Conservation (phyloP, 2,797 vertebrate genomes). For the Liasis olivaceus region DNA sequence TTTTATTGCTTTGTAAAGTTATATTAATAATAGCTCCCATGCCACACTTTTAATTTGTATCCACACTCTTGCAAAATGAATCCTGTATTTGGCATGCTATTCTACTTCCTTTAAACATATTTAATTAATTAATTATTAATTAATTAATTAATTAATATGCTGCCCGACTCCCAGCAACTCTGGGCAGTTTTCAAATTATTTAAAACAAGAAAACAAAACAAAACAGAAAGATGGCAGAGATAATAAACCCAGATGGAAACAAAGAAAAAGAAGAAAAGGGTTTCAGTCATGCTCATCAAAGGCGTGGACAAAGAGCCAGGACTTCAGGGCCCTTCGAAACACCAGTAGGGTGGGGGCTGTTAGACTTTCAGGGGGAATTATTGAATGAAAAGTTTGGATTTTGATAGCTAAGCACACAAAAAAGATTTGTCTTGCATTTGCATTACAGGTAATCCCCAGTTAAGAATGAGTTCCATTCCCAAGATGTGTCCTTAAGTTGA, state of each 20-base stretch:
- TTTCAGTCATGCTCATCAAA: no score
- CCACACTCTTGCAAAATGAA: conserved; percentile 33
- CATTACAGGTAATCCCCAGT: not conserved
- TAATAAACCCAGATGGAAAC: not conserved
- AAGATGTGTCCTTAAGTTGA: no score
- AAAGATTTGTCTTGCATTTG: not conserved
- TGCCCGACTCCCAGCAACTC: not conserved
- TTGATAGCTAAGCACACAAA: not conserved
- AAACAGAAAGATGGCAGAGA: not conserved
- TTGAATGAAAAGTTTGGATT: no score
- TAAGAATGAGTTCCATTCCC: no score
- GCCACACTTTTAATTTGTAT: not conserved
- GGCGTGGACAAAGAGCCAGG: no score
- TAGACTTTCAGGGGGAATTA: no score
- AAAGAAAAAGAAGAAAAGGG: not conserved
- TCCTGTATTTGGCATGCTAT: not conserved
- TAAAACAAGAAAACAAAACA: not conserved
- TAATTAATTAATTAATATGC: not conserved
- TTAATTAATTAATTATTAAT: not conserved
- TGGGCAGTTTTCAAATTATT: not conserved
- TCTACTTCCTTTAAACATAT: not conserved
- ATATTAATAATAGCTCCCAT: not conserved
- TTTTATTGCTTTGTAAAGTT: conserved; percentile 47
- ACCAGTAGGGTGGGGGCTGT: no score
- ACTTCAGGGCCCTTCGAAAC: no score